Evolutionary conservation across 2,113 vertebrate genomes (phyloP).

Genomic region (Semnornis frantzii): DNA sequence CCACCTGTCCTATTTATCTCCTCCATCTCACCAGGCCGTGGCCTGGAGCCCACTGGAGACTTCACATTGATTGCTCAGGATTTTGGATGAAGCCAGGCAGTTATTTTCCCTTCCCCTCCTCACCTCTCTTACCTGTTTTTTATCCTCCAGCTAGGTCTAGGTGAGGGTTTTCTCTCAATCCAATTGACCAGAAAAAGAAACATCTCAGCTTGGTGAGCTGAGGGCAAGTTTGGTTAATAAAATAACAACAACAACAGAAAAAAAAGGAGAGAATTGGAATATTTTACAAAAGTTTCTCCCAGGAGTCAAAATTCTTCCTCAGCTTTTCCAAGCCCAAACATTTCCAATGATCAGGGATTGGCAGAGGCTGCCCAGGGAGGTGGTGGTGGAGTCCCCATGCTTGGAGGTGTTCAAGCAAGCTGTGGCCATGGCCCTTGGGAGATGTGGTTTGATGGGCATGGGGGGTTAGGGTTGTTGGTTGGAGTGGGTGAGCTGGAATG

Average conservation of each 20-base stretch:
- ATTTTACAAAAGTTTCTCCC: background rate
- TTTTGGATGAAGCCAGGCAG: constrained; percentile 22
- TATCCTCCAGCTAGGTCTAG: background rate
- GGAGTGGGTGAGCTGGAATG: too few relatives aligned
- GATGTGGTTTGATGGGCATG: too few relatives aligned
- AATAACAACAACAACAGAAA: background rate
- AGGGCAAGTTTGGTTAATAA: background rate
- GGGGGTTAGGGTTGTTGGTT: too few relatives aligned
- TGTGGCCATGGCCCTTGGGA: too few relatives aligned
- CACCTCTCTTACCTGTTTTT: background rate
- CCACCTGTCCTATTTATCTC: background rate
- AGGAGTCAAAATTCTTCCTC: background rate
- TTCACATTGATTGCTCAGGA: background rate
- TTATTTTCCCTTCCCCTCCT: constrained; percentile 25
- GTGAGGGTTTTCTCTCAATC: background rate
- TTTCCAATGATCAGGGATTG: background rate
- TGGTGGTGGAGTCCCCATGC: too few relatives aligned
- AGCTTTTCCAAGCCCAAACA: fast-evolving
- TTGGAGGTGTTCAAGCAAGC: too few relatives aligned
- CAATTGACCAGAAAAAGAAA: background rate
- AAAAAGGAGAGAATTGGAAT: background rate
- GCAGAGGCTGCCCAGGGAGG: too few relatives aligned
- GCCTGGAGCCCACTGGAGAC: constrained; percentile 27
- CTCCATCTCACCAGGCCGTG: background rate
- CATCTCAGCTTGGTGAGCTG: fast-evolving